phyloP scores from a whole-genome alignment of 2,113 vertebrate species.

The Phyllopteryx taeniolatus region DNA sequence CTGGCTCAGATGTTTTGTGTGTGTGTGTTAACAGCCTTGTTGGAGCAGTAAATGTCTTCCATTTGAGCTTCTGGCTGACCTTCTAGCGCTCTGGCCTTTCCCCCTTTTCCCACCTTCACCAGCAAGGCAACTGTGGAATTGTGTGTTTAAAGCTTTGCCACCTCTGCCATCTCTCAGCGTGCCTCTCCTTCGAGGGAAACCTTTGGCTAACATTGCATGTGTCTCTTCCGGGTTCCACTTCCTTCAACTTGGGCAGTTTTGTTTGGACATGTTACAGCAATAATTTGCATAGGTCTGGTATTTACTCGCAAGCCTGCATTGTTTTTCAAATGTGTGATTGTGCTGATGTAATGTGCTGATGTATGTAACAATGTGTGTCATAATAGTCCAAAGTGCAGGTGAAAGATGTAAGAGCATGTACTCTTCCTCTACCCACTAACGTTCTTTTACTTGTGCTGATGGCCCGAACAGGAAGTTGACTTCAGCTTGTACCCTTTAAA shows the following conservation, averaged over 20 bases:
- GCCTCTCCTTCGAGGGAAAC: neutral
- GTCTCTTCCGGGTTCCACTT: conserved; percentile 8
- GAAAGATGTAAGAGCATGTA: conserved; percentile 50
- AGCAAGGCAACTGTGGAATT: conserved; percentile 47
- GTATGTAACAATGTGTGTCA: conserved; percentile 31
- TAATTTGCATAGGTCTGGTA: conserved; percentile 64
- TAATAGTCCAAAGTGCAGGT: conserved; percentile 50
- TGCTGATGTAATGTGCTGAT: conserved; percentile 33
- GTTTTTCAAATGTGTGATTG: conserved; percentile 57
- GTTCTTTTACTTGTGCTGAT: too few species aligned
- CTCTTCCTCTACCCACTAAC: too few species aligned
- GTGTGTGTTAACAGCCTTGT: conserved; percentile 49
- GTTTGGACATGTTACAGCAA: conserved; percentile 63
- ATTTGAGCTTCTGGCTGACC: conserved; percentile 68
- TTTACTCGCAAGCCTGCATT: conserved; percentile 55
- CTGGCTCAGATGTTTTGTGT: conserved; percentile 51
- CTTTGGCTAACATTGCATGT: neutral
- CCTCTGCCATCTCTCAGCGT: neutral
- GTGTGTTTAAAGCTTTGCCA: neutral
- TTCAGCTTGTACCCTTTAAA: too few species aligned
- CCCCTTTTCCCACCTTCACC: conserved; percentile 52
- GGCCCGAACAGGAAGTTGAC: too few species aligned
- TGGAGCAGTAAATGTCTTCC: conserved; percentile 69
- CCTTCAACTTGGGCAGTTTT: conserved; percentile 47
- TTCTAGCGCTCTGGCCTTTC: conserved; percentile 61